phyloP scores from a whole-genome alignment of 2,113 vertebrate species.

The Copsychus sechellarum region DNA sequence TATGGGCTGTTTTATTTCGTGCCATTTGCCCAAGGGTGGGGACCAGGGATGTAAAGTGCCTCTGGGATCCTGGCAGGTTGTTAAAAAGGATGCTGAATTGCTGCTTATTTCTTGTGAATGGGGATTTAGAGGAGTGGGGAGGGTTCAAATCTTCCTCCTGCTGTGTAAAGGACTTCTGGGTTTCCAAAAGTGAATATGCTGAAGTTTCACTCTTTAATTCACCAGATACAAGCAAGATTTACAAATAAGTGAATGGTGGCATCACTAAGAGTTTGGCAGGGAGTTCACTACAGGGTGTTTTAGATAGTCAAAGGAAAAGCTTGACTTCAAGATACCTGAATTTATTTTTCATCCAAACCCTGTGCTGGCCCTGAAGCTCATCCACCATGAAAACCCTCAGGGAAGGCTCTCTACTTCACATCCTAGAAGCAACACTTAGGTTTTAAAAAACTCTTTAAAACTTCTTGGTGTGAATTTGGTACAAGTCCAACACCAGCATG shows the following conservation, averaged over 20 bases:
- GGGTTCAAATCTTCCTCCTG: not conserved
- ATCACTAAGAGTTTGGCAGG: not conserved
- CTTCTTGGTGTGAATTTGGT: not conserved
- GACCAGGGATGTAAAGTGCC: not conserved
- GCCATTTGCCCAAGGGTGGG: not conserved
- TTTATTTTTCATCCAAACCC: not conserved
- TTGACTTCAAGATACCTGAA: not conserved
- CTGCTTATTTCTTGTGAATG: not conserved
- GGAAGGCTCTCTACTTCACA: not conserved
- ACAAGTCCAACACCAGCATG: not conserved
- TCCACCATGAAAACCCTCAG: not conserved
- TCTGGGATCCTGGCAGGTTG: not conserved
- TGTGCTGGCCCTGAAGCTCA: not conserved
- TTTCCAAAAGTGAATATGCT: not conserved
- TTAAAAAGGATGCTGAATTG: not conserved
- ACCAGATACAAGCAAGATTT: not conserved
- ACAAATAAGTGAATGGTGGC: not conserved
- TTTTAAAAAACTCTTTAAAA: not conserved
- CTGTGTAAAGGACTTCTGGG: not conserved
- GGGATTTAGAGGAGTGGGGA: not conserved
- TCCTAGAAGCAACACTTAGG: not conserved
- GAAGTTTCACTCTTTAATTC: not conserved
- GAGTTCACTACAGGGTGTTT: not conserved
- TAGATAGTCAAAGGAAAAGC: not conserved
- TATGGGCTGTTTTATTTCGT: not conserved